Evolutionary conservation across 2,888 invertebrate genomes (phyloP).

Genomic region (Gasteruption jaculator): DNA sequence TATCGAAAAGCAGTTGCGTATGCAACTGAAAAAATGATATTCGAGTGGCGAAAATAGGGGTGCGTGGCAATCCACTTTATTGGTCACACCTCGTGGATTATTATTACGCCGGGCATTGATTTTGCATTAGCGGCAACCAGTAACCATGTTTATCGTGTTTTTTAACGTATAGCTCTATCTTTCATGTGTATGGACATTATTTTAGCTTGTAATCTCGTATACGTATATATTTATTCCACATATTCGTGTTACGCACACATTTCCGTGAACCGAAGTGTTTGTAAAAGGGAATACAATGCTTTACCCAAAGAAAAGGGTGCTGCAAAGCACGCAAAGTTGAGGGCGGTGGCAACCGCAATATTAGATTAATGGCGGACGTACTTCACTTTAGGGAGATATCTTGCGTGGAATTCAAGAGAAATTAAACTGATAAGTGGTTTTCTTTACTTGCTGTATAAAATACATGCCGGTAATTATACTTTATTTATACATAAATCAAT

Average conservation of each 20-base stretch:
- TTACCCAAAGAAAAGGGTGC: constrained; percentile 11
- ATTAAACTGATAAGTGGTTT: constrained; percentile 16
- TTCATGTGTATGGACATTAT: too few species aligned
- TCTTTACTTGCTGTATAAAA: not conserved
- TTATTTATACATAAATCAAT: not conserved
- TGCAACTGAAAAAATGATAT: too few species aligned
- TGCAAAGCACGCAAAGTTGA: constrained; percentile 37
- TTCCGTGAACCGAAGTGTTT: not conserved
- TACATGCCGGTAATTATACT: not conserved
- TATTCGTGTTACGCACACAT: not conserved
- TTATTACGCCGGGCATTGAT: constrained; percentile 32
- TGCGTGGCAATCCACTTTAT: constrained; percentile 31
- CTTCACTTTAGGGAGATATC: constrained; percentile 26
- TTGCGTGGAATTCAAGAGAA: constrained; percentile 21
- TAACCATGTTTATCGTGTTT: constrained; percentile 6
- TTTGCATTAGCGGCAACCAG: constrained; percentile 39
- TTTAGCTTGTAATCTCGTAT: too few species aligned
- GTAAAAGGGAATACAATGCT: constrained; percentile 1
- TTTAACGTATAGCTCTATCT: constrained; percentile 9
- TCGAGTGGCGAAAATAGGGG: too few species aligned
- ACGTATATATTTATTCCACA: too few species aligned
- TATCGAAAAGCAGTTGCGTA: too few species aligned
- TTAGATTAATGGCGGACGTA: constrained; percentile 43
- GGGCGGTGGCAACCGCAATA: constrained; percentile 41
- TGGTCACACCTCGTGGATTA: constrained; percentile 31